These are phyloP conservation scores for Chymomyza fuscimana DNA, from an alignment of 2,888 invertebrate species.

Conservation along the genomic window DNA sequence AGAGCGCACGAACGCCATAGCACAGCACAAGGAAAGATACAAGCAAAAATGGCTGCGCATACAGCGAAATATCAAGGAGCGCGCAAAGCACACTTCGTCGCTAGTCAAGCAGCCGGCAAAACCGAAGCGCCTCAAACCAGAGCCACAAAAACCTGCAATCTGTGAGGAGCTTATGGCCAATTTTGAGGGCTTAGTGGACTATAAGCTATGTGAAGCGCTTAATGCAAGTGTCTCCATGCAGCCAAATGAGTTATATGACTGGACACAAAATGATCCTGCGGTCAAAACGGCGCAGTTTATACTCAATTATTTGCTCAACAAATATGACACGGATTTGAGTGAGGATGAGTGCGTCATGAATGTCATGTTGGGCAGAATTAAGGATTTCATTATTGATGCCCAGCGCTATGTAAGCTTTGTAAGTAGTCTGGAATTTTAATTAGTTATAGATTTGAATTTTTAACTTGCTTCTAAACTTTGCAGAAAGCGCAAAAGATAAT, in stretches of 20 bases:
- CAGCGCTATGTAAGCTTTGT: constrained; percentile 74
- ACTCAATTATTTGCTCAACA: constrained; percentile 67
- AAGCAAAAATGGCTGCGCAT: constrained; percentile 62
- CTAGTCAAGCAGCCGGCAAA: constrained; percentile 13
- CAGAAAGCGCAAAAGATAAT: constrained; percentile 76
- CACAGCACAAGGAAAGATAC: constrained; percentile 55
- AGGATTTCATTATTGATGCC: constrained; percentile 67
- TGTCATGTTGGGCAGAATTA: constrained; percentile 56
- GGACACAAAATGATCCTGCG: constrained; percentile 62
- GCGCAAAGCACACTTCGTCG: constrained; percentile 6
- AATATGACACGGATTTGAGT: constrained; percentile 71
- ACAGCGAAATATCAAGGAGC: constrained; percentile 53
- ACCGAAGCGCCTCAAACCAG: constrained; percentile 35
- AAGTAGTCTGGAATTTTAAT: constrained; percentile 31
- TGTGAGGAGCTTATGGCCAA: constrained; percentile 54
- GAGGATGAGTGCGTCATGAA: constrained; percentile 51
- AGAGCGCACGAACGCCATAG: constrained; percentile 60
- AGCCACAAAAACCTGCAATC: constrained; percentile 32
- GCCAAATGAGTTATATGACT: constrained; percentile 18
- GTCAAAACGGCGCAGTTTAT: constrained; percentile 77
- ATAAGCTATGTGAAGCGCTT: constrained; percentile 72
- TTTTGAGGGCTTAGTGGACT: constrained; percentile 68
- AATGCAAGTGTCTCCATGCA: constrained; percentile 70
- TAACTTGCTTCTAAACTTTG: background rate
- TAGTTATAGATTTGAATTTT: background rate